Conservation (phyloP, 2,797 vertebrate species). For the Peromyscus eremicus region DNA sequence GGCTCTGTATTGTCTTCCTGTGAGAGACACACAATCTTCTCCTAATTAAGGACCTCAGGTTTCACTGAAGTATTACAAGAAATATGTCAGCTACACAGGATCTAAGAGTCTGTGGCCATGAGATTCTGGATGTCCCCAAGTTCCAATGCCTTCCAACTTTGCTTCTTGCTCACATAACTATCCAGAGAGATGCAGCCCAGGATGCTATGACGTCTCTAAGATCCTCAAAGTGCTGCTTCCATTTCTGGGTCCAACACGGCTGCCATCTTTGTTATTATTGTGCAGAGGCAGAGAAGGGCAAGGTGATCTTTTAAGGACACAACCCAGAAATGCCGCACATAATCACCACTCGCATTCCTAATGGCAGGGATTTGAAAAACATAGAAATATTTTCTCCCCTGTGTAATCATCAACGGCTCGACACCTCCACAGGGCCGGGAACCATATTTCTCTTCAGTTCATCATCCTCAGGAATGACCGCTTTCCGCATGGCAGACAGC, state of each 20-base stretch:
- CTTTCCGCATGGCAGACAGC: background rate
- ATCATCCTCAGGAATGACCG: background rate
- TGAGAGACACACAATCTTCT: background rate
- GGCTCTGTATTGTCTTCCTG: background rate
- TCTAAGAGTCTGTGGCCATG: background rate
- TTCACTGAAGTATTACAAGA: constrained; percentile 39
- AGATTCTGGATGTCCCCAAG: background rate
- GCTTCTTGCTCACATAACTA: background rate
- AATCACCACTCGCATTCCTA: background rate
- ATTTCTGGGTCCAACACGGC: background rate
- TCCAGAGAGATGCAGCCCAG: background rate
- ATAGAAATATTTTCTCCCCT: background rate
- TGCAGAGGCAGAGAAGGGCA: background rate
- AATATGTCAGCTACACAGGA: background rate
- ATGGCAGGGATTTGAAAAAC: background rate
- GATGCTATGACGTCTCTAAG: no score
- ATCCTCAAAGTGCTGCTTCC: background rate
- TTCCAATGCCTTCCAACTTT: background rate
- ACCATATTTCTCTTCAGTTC: background rate
- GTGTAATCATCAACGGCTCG: background rate
- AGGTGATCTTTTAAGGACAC: constrained; percentile 1
- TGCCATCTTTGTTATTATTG: background rate
- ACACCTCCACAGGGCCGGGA: background rate
- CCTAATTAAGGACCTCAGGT: background rate
- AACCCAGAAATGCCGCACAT: background rate